Conservation (phyloP, 2,113 vertebrate genomes). For the Lampris incognitus region DNA sequence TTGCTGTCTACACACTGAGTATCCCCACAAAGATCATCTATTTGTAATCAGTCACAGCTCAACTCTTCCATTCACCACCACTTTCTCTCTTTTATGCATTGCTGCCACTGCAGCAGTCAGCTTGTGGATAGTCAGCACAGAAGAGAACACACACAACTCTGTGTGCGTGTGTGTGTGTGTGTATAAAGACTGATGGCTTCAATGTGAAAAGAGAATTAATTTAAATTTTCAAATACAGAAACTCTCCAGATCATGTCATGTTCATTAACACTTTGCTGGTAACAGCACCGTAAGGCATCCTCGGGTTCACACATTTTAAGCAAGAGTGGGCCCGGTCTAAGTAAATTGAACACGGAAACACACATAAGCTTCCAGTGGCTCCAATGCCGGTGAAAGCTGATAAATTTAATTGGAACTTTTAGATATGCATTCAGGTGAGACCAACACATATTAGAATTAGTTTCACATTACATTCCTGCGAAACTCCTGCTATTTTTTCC, state of each 20-base stretch:
- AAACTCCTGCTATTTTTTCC: not conserved
- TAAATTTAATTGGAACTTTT: constrained; percentile 31
- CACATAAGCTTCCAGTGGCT: constrained; percentile 4
- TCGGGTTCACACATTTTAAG: constrained; percentile 39
- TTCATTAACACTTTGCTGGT: constrained; percentile 34
- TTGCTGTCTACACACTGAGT: no score
- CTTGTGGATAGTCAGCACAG: no score
- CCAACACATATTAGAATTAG: constrained; percentile 12
- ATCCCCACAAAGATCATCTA: no score
- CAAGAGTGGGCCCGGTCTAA: constrained; percentile 27
- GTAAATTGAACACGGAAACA: not conserved
- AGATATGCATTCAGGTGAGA: constrained; percentile 13
- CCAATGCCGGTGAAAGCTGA: constrained; percentile 14
- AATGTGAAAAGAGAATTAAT: not conserved
- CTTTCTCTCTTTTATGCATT: not conserved
- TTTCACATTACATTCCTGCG: not conserved
- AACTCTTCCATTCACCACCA: not conserved
- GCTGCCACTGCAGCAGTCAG: not conserved
- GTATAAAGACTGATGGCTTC: constrained; percentile 2
- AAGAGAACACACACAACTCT: not conserved
- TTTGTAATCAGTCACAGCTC: no score
- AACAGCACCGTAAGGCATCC: constrained; percentile 22
- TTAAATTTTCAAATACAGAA: constrained; percentile 19
- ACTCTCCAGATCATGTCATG: constrained; percentile 16
- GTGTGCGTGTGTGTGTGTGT: not conserved